Percentiles rank a stretch among this genome's conserved stretches.
Conservation (phyloP, 2,888 invertebrate species). For the Agrochola lychnidis region DNA sequence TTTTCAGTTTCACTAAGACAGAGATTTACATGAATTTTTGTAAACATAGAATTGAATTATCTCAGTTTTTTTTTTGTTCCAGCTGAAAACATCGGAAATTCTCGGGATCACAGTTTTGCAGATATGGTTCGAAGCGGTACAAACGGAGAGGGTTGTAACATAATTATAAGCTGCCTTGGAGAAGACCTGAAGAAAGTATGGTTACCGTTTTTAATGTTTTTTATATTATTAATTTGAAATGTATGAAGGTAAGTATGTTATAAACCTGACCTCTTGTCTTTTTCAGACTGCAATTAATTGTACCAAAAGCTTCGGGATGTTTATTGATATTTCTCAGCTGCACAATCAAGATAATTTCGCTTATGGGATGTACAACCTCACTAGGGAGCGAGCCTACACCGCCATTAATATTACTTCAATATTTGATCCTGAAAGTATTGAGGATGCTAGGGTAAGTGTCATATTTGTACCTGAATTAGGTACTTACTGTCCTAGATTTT, state of each 20-base stretch:
- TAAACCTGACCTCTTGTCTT: conserved; percentile 3
- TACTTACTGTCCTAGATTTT: too few relatives aligned
- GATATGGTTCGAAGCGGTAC: conserved; percentile 57
- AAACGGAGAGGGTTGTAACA: conserved; percentile 68
- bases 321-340: conserved; percentile 70
- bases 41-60: neutral
- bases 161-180: conserved; percentile 73
- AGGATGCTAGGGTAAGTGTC: conserved; percentile 66
- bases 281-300: conserved; percentile 71
- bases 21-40: neutral
- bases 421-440: conserved; percentile 59
- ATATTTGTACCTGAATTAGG: neutral
- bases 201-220: neutral
- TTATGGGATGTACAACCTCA: conserved; percentile 70
- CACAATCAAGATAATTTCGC: conserved; percentile 66
- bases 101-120: conserved; percentile 72
- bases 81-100: conserved; percentile 79
- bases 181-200: conserved; percentile 77
- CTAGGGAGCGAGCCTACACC: conserved; percentile 58
- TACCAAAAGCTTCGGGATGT: conserved; percentile 47
- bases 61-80: conserved; percentile 45
- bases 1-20: neutral
- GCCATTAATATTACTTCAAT: conserved; percentile 70
- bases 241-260: neutral
- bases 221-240: neutral